Conservation (phyloP, 2,888 invertebrate genomes). For the Amiota minor region DNA sequence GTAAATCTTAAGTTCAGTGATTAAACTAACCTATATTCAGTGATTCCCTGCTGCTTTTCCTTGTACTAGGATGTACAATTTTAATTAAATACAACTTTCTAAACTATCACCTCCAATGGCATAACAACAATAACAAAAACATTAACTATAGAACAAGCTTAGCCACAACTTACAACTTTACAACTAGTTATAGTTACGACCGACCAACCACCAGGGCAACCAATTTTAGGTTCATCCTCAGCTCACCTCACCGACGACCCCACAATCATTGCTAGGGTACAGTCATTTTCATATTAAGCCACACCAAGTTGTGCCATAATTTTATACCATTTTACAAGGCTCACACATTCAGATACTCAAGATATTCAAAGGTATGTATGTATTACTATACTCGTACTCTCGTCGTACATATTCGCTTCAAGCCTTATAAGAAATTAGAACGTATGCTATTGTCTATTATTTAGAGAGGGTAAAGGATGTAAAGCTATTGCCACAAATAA, state of each 20-base stretch:
- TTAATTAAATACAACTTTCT: conserved; percentile 26
- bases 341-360: not conserved
- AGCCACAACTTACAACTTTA: not conserved
- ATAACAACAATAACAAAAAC: not conserved
- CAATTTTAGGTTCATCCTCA: not conserved
- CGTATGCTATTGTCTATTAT: conserved; percentile 54
- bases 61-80: not conserved
- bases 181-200: not conserved
- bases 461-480: conserved; percentile 37
- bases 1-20: too few species aligned
- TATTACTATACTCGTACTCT: not conserved
- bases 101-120: conserved; percentile 4
- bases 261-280: conserved; percentile 57
- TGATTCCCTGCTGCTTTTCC: too few species aligned
- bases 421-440: conserved; percentile 65
- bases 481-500: conserved; percentile 3
- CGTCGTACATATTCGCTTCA: not conserved
- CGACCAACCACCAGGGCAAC: conserved; percentile 1
- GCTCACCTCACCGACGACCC: not conserved
- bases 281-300: conserved; percentile 55
- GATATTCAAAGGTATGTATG: conserved; percentile 2
- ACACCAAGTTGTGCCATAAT: conserved; percentile 62
- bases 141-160: not conserved
- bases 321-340: conserved; percentile 44
- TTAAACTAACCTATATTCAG: too few species aligned